phyloP scores from a whole-genome alignment of 2,888 invertebrate genomes.

The Tanytarsus gracilentus region DNA sequence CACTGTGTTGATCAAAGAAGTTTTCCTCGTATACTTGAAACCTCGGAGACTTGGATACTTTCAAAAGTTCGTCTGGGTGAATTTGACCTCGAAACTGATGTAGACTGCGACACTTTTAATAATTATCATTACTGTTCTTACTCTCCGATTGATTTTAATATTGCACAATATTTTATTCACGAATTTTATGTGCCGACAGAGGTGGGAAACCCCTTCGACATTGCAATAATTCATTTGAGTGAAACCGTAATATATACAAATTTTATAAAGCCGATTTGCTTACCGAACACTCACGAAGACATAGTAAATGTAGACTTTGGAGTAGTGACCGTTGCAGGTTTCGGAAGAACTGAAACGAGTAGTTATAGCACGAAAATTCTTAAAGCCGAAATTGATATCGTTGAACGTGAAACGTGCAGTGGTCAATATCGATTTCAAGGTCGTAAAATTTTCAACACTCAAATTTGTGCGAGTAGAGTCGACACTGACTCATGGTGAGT shows the following conservation, averaged over 20 bases:
- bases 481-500: neutral
- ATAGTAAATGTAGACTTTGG: neutral
- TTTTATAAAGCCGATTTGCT: neutral
- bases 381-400: neutral
- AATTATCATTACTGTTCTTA: neutral
- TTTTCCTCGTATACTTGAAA: no score
- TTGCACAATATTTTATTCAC: neutral
- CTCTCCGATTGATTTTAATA: neutral
- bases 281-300: neutral
- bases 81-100: neutral
- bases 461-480: neutral
- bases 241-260: neutral
- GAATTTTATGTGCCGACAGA: neutral
- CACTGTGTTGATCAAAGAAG: neutral
- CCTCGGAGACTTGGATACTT: neutral
- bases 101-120: neutral
- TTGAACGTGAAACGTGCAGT: neutral
- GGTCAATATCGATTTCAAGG: neutral
- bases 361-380: neutral
- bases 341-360: neutral
- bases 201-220: neutral
- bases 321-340: neutral
- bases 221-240: neutral
- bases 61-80: neutral
- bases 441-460: neutral